A percentile compares a stretch with the other conserved stretches of the same genome.
These are phyloP conservation scores for Muscicapa striata DNA, from an alignment of 2,797 vertebrate genomes.

Conservation along the genomic window DNA sequence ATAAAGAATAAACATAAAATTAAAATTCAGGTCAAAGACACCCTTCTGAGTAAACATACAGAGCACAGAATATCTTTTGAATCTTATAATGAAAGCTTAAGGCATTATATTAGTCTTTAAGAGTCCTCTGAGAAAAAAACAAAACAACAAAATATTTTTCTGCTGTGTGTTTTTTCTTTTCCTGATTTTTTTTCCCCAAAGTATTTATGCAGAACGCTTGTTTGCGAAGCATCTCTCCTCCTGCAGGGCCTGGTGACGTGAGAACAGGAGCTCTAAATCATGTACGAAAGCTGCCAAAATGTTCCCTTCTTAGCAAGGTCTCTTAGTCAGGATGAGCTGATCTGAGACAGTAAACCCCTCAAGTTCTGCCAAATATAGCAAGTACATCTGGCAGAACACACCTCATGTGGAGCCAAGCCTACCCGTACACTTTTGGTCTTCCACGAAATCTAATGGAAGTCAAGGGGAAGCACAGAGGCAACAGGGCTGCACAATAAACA, in stretches of 20 bases:
- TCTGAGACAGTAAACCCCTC: constrained; percentile 27
- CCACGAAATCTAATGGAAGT: background rate
- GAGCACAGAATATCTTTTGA: background rate
- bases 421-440: background rate
- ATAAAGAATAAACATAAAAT: background rate
- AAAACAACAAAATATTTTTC: background rate
- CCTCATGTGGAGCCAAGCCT: constrained; percentile 37
- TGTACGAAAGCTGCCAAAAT: constrained; percentile 57
- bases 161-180: background rate
- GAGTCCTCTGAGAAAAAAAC: background rate
- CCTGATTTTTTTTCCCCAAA: background rate
- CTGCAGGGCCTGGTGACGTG: constrained; percentile 13
- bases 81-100: background rate
- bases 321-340: constrained; percentile 21
- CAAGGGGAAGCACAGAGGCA: background rate
- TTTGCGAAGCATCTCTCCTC: constrained; percentile 48
- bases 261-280: constrained; percentile 28
- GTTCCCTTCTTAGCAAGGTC: constrained; percentile 44
- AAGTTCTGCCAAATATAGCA: constrained; percentile 52
- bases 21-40: constrained; percentile 32
- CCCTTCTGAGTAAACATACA: background rate
- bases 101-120: constrained; percentile 20
- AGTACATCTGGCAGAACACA: constrained; percentile 48
- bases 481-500: background rate
- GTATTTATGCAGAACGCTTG: background rate